Percentiles rank a stretch among this genome's conserved stretches.
Evolutionary conservation across 2,113 vertebrate species (phyloP).

Genomic region (Ciconia stormi): DNA sequence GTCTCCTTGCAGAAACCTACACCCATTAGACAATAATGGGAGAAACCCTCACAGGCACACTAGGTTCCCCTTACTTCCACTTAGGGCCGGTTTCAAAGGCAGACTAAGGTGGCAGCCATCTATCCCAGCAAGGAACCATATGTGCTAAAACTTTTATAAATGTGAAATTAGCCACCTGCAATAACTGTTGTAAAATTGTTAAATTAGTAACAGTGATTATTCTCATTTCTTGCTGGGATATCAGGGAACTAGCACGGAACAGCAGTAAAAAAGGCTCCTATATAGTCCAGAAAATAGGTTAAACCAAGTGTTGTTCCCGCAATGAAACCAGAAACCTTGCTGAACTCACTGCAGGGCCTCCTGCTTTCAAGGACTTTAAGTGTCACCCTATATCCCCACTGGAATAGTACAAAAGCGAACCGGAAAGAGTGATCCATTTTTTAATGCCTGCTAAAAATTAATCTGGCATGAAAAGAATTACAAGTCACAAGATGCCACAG

Average conservation of each 20-base stretch:
- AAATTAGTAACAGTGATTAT: conserved; percentile 1
- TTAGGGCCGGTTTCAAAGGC: not conserved
- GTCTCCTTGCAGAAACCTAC: not conserved
- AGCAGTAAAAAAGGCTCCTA: not conserved
- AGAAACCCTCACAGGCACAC: not conserved
- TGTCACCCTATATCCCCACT: conserved; percentile 7
- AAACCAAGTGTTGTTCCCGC: not conserved
- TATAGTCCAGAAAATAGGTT: not conserved
- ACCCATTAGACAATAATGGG: not conserved
- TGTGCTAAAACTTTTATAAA: not conserved
- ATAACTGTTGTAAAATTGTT: conserved; percentile 10
- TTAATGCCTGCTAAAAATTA: conserved; percentile 48
- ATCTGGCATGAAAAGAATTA: conserved; percentile 1
- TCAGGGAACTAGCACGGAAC: not conserved
- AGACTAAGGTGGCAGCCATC: not conserved
- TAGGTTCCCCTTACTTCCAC: not conserved
- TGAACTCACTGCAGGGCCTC: not conserved
- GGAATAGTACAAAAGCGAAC: conserved; percentile 1
- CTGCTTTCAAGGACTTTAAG: not conserved
- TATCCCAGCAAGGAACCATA: not conserved
- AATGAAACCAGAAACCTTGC: conserved; percentile 23
- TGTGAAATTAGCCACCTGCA: not conserved
- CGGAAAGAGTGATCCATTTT: conserved; percentile 15
- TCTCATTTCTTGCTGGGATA: not conserved
- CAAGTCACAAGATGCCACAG: conserved; percentile 3